Base-by-base conservation (phyloP, 2,888 invertebrate genomes). In the Nymphalis polychloros region DNA sequence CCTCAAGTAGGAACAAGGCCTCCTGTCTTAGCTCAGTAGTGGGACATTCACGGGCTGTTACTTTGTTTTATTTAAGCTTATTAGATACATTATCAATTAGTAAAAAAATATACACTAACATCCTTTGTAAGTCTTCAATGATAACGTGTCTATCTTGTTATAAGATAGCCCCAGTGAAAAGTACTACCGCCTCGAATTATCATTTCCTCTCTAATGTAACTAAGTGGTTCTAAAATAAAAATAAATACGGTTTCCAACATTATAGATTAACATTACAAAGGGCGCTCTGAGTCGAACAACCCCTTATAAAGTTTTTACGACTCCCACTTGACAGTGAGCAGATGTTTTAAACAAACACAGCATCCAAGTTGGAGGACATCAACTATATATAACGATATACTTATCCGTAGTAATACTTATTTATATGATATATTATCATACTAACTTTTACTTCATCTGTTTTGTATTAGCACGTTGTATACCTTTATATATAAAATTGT, bases 291-390 rank as follows among this genome's bases (percentile, higher is more conserved):
- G 71, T 75, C 75, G 73, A 75, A 77, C 79, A 81, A 83, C 84
- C 83, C 84, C 77, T 72, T 70, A 80, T 53, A 79, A 83, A 80
- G 81, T 85, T 83, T 86, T 86, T 88, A 89, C 83, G 85, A 85
- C 79, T 71, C 75, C 73, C 77, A 78, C 81, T 82, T 84, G 88
- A 89, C 83, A 78, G 76, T 77, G 81, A 85, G 74, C 90, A 90
- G 88, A 89, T 89, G 89, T 81, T 80, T 78, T 76, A 81, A 84
- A 86, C 82, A 87, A 88, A 88, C 84, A 86, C 80, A 75, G 76
- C 74, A 78, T 77, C 80, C 80, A 77, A 80, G 77, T 78, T 77
- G 75, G 69, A 68, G 70, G 69, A 72, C 68, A 69, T 61, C 55
- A 49, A 67, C 55, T 48, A 48, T 60, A 48, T 41, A 41, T 41